Base-by-base conservation (phyloP, 1,140 invertebrate species). In the Sarcophaga bullata region DNA sequence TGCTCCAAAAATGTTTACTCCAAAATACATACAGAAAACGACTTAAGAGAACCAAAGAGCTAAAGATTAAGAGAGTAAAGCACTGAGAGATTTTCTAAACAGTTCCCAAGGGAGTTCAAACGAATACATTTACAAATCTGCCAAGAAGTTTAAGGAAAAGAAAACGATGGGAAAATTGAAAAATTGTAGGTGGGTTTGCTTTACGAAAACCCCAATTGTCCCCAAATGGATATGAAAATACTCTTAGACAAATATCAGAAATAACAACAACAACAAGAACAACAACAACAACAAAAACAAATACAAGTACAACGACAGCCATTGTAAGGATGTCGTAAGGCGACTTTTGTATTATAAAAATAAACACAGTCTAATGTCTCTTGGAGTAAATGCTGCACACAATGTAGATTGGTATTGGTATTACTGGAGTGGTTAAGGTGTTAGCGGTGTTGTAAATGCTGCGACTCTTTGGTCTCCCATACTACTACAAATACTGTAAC, bases 331-430 rank as follows among this genome's bases (percentile, higher is more conserved):
- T 2, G 15, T n/a, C 19, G n/a, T 19, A 68, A 68, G 9, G 62
- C 17, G 5, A 25, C 62, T 68, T 68, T 68, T 8, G 62, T 68
- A 68, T 68, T 68, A 68, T 19, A n/a, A 58, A 68, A 68, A 68
- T 68, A 68, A 68, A 68, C 17, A 68, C 17, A 68, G 6, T 68
- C n/a, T 68, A 68, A n/a, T 68, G 62, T 68, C 62, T 68, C 62
- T 68, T 68, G 19, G 8, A 10, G 62, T 68, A 10, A 52, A 9
- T 4, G 25, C 25, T 37, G 25, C 25, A 37, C 25, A 37, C 4
- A 4, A 37, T 1, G 5, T 58, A n/a, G 54, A 13, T n/a, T 58
- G 15, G 54, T 4, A 6, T 37, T 58, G 54, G 11, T 58, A n/a
- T 11, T 0, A n/a, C 3, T 58, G 54, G 62, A 68, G 17, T 0